Percentiles rank a stretch among this genome's conserved stretches.
These are phyloP conservation scores for Grallaria varia DNA, from an alignment of 2,113 vertebrate genomes.

Conservation along the genomic window DNA sequence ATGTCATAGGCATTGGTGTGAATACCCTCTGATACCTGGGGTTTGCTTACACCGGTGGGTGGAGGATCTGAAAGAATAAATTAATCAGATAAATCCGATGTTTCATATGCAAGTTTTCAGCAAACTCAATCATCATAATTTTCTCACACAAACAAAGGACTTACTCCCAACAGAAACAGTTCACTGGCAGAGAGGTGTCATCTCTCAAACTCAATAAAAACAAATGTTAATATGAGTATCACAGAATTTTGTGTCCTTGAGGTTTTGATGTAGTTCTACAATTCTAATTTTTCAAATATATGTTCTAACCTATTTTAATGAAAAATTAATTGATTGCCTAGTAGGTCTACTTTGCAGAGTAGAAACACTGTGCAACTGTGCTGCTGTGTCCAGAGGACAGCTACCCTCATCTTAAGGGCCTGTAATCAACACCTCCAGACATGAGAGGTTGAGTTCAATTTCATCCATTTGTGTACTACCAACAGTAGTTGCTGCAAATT, in stretches of 20 bases:
- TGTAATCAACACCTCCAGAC: background rate
- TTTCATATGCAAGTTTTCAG: background rate
- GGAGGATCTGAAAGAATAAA: conserved; percentile 82
- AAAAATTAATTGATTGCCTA: background rate
- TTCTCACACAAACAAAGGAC: background rate
- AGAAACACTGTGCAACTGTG: background rate
- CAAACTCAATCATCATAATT: background rate
- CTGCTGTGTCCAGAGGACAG: background rate
- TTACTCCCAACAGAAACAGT: background rate
- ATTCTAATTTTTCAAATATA: background rate
- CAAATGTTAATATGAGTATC: background rate
- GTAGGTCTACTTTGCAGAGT: background rate
- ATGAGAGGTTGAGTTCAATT: background rate
- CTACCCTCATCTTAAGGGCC: background rate
- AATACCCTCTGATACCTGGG: conserved; percentile 81
- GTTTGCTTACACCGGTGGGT: conserved; percentile 77
- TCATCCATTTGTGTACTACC: background rate
- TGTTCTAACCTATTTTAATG: background rate
- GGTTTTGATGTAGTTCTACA: background rate
- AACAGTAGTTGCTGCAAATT: background rate
- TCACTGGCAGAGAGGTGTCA: background rate
- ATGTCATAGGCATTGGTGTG: conserved; percentile 87
- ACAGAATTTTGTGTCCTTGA: background rate
- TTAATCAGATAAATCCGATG: background rate
- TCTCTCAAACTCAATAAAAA: background rate